phyloP scores from a whole-genome alignment of 2,888 invertebrate species.

The Melinaea menophilus region DNA sequence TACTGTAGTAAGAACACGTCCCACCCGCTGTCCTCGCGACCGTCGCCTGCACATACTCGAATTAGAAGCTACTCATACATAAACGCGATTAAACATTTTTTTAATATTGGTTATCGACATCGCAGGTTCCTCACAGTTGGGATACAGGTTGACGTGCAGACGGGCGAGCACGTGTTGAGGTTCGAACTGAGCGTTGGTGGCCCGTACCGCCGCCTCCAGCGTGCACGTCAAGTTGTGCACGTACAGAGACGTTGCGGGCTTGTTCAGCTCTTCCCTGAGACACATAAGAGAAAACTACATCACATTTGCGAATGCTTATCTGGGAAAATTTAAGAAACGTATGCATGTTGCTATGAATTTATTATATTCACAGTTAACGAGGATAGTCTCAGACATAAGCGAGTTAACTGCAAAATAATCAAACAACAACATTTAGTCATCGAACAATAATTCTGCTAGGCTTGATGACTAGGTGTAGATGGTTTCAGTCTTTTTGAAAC shows the following conservation, averaged over 20 bases:
- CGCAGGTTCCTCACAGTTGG: conserved; percentile 54
- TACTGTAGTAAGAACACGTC: conserved; percentile 93
- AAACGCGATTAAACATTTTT: not conserved
- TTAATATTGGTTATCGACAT: not conserved
- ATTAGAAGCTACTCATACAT: not conserved
- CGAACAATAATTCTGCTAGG: no score
- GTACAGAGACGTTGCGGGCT: conserved; percentile 90
- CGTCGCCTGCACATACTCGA: conserved; percentile 54
- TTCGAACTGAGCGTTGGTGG: conserved; percentile 96
- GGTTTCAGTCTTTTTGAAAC: no score
- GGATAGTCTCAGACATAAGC: no score
- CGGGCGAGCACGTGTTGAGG: conserved; percentile 93
- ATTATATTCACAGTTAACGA: no score
- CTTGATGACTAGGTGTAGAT: no score
- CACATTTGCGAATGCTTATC: no score
- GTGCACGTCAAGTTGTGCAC: conserved; percentile 92
- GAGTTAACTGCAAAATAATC: no score
- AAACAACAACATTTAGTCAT: no score
- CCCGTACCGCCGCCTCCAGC: conserved; percentile 90
- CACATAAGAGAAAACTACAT: not conserved
- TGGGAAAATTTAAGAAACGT: no score
- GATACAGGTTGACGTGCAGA: conserved; percentile 87
- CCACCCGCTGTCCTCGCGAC: conserved; percentile 88
- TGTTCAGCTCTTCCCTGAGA: conserved; percentile 89
- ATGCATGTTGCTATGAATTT: no score